Evolutionary conservation across 37 sponge, comb jelly and placozoan species (phyloP), one percentile per base, ranked within the genome.

Genomic region (Beroe ovata): DNA sequence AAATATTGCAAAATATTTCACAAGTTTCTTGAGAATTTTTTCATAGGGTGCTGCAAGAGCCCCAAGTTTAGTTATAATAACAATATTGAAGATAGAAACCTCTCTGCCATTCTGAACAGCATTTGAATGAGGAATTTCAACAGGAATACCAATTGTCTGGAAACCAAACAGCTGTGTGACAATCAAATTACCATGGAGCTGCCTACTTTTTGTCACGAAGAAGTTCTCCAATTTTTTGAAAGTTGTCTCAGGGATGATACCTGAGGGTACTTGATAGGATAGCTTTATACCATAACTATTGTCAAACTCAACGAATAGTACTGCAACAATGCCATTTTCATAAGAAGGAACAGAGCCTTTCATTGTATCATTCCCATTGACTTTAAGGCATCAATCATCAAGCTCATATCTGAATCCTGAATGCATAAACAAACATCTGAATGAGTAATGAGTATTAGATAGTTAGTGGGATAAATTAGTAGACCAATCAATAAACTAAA

Each of bases 281-380:
- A 77, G 22, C 20, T 77, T 77, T 20, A 42, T 42, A 6, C 84
- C 84, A 77, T 42, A 39, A n/a, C 25, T 39, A 35, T 77, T 77
- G 47, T 77, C 84, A 42, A 77, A 77, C 42, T 42, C 84, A 77
- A 77, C 84, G 25, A 77, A 77, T 26, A 77, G 42, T 18, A 77
- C 54, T 77, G 84, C 84, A 6, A 42, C 1, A 40, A 77, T 77
- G 14, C 25, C 25, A 36, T 77, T 36, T 6, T 38, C 33, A 8
- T 42, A 22, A 23, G 84, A 77, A 18, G 84, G 84, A 22, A 77
- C 38, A 22, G 84, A 77, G 1, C 84, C 54, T 77, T 77, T 77
- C 42, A 77, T 42, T n/a, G n/a, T n/a, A n/a, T n/a, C n/a, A n/a
- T n/a, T n/a, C n/a, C n/a, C n/a, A n/a, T n/a, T n/a, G n/a, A n/a